Base-by-base conservation (phyloP, 1,140 invertebrate genomes). In the Polypedilum pembai region DNA sequence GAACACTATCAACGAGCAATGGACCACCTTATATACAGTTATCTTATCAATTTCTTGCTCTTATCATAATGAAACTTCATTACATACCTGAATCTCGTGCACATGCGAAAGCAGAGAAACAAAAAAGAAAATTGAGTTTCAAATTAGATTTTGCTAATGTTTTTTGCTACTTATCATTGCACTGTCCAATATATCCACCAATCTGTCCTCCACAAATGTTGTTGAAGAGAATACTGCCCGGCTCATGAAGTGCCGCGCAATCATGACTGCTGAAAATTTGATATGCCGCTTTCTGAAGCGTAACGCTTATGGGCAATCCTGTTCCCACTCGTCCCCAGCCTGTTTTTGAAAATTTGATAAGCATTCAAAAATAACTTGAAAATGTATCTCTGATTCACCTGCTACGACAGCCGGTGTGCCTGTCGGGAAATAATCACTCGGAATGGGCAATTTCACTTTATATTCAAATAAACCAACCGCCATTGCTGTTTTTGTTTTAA, bases 181-280 rank as follows among this genome's bases (percentile, higher is more conserved):
- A 84, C 75, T 84, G 83, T 8, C 83, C 83, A 75, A 79, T 80
- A 8, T 82, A 80, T 10, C 83, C 83, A 73, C 80, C 80, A 15
- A 77, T 77, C 41, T 81, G 75, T 1, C 83, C 83, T 5, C 80
- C 80, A 74, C 83, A 84, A n/a, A 84, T 76, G 73, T 83, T 80
- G 8, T 76, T 80, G 0, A 74, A 20, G 74, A 82, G 77, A n/a
- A 81, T 76, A 33, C 78, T 77, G 0, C 41, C 73, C 18, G 78
- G n/a, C 3, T 21, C 74, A 75, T 83, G 81, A 0, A 75, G 76
- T 0, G 74, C 40, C 41, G 77, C 78, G 72, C 83, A 84, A 74
- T 83, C 80, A 18, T 76, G 76, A 65, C 82, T 78, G 66, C 78
- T 76, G 69, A 82, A 83, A 8, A 80, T 77, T 40, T 79, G 77